A percentile compares a stretch with the other conserved stretches of the same genome.
These are phyloP conservation scores for Amblyteles armatorius DNA, from an alignment of 2,888 invertebrate genomes.

Conservation along the genomic window DNA sequence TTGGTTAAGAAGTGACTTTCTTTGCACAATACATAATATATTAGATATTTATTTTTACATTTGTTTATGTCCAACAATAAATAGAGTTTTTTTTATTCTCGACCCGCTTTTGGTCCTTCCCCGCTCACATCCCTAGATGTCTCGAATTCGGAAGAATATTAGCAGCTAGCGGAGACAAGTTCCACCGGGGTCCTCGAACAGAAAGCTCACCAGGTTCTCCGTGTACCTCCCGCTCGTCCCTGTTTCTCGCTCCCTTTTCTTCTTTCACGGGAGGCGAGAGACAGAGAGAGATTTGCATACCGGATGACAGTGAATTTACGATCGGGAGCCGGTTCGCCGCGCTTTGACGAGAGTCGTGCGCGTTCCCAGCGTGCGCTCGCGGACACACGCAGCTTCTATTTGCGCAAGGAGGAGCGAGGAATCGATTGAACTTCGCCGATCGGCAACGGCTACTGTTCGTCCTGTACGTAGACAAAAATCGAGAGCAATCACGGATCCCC, in stretches of 20 bases:
- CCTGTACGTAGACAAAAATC: not conserved
- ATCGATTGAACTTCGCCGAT: conserved; percentile 35
- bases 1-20: too few species aligned
- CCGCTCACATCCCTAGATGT: not conserved
- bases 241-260: not conserved
- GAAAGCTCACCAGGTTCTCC: not conserved
- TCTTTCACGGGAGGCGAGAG: conserved; percentile 1
- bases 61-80: not conserved
- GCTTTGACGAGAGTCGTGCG: conserved; percentile 25
- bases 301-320: conserved; percentile 50
- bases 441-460: conserved; percentile 2
- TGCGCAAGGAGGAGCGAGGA: conserved; percentile 2
- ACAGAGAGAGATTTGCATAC: conserved; percentile 42
- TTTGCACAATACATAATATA: not conserved
- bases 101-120: too few species aligned
- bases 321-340: conserved; percentile 31
- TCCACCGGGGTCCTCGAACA: not conserved
- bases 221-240: not conserved
- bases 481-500: not conserved
- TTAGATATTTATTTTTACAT: not conserved
- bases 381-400: conserved; percentile 10
- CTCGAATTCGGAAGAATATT: not conserved
- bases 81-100: not conserved
- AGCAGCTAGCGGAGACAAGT: not conserved
- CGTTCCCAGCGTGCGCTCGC: not conserved